Percentiles rank a stretch among this genome's conserved stretches.
Evolutionary conservation across 2,797 vertebrate species (phyloP).

Genomic region (Podarcis siculus): DNA sequence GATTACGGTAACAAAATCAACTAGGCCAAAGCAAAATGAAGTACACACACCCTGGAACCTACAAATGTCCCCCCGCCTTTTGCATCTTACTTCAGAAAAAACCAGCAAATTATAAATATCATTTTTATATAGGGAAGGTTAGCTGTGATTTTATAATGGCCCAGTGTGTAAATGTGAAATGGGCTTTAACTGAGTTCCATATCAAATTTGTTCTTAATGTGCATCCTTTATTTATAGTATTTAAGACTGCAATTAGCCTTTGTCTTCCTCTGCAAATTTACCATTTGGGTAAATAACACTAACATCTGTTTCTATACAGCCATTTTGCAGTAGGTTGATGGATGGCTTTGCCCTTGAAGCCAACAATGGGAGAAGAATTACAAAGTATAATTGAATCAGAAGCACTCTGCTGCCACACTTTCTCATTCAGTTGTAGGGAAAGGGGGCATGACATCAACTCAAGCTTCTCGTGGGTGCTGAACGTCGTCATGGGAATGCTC

Average conservation of each 20-base stretch:
- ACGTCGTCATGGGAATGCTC: neutral
- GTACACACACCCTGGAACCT: neutral
- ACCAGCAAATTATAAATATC: neutral
- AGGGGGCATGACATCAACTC: neutral
- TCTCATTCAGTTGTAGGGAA: neutral
- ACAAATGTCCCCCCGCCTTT: neutral
- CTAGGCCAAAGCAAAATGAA: rapidly evolving
- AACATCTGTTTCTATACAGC: neutral
- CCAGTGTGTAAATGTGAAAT: neutral
- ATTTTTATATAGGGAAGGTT: neutral
- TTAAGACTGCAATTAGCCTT: conserved; percentile 18
- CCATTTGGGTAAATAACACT: conserved; percentile 9
- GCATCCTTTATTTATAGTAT: conserved; percentile 5
- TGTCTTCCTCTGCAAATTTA: conserved; percentile 5
- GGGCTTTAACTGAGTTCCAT: neutral
- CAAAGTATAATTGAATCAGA: neutral
- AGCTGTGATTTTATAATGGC: neutral
- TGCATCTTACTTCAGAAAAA: neutral
- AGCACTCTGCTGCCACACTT: neutral
- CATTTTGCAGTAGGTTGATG: neutral
- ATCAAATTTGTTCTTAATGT: conserved; percentile 15
- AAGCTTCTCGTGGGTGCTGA: neutral
- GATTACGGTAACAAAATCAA: neutral
- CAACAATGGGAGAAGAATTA: neutral
- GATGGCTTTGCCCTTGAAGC: conserved; percentile 12